phyloP scores from a whole-genome alignment of 2,797 vertebrate species.

The Apodemus agrarius region DNA sequence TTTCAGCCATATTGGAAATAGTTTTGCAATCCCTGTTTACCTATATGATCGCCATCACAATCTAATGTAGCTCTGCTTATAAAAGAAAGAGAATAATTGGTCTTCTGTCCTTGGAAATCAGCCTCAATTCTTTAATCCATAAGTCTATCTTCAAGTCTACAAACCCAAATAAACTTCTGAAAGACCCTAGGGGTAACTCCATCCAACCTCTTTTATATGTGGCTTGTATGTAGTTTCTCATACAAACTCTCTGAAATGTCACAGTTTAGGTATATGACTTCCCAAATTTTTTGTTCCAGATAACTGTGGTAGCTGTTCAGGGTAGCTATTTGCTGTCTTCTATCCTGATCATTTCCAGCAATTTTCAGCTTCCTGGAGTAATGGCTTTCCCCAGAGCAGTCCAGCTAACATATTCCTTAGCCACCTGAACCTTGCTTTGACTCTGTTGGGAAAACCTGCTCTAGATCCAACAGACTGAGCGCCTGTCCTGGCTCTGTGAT shows the following conservation, averaged over 20 bases:
- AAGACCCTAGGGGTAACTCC: neutral
- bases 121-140: neutral
- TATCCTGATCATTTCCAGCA: neutral
- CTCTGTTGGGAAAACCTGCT: neutral
- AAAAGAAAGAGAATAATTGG: neutral
- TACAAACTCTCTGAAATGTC: neutral
- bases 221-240: slow-evolving; percentile 15
- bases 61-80: neutral
- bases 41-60: neutral
- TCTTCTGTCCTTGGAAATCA: neutral
- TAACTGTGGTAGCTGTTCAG: neutral
- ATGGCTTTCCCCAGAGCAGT: neutral
- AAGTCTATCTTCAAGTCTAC: neutral
- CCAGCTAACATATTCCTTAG: neutral
- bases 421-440: neutral
- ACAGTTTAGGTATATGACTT: neutral
- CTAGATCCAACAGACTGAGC: neutral
- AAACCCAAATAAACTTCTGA: neutral
- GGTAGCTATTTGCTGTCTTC: neutral
- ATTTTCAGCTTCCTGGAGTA: neutral
- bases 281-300: neutral
- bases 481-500: neutral
- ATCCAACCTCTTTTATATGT: neutral
- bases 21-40: neutral
- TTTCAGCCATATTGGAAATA: neutral